Percentiles rank a stretch among this genome's conserved stretches.
Conservation (phyloP, 2,113 vertebrate genomes). For the Pandion haliaetus region DNA sequence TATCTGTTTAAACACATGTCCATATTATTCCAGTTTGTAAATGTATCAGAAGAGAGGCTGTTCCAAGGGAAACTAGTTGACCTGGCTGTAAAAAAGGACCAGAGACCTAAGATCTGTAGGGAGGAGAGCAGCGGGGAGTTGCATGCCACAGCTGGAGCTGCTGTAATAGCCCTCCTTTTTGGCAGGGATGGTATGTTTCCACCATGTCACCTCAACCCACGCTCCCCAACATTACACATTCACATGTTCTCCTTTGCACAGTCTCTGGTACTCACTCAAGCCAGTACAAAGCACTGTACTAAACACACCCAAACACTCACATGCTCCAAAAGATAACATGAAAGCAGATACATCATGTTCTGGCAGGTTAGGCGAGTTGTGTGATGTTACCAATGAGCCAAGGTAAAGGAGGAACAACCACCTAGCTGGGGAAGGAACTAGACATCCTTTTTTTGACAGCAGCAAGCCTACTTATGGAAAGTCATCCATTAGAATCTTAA, state of each 20-base stretch:
- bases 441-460: background rate
- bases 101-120: background rate
- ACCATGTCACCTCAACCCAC: background rate
- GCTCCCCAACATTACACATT: accelerated
- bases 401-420: background rate
- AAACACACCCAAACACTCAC: background rate
- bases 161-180: background rate
- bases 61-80: background rate
- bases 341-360: background rate
- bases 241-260: background rate
- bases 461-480: background rate
- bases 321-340: background rate
- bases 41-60: background rate
- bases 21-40: background rate
- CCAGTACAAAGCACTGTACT: background rate
- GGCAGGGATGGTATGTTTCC: background rate
- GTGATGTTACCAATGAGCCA: background rate
- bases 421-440: background rate
- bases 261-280: background rate
- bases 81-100: background rate
- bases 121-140: background rate
- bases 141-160: background rate
- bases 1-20: background rate
- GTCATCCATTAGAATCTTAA: background rate
- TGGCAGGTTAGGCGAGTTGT: background rate